Evolutionary conservation across 2,113 vertebrate genomes (phyloP).

Genomic region (Oreochromis tanganicae): DNA sequence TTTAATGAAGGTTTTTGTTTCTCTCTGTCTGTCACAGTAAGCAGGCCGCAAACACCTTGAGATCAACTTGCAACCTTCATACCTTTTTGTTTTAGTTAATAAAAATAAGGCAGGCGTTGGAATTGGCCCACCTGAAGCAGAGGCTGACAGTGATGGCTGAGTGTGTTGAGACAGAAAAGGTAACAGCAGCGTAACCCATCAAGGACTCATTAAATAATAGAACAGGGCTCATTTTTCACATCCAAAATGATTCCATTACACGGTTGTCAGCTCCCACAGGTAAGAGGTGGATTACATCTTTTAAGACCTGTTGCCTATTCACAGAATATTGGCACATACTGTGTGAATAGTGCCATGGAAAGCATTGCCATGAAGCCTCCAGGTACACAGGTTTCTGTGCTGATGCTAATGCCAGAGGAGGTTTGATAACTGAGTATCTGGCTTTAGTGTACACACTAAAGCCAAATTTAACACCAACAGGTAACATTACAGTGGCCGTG

Average conservation of each 20-base stretch:
- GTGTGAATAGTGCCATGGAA: not conserved
- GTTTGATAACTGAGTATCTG: not conserved
- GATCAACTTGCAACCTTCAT: not conserved
- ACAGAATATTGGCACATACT: not conserved
- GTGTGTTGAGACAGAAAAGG: not conserved
- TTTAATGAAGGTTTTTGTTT: slow-evolving; percentile 75
- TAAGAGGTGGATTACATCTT: not conserved
- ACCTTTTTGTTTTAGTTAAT: not conserved
- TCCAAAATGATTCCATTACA: slow-evolving; percentile 56
- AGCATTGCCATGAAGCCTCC: not conserved
- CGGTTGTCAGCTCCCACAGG: not conserved
- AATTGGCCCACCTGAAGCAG: not conserved
- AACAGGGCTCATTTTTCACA: slow-evolving; percentile 45
- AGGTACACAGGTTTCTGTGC: not conserved
- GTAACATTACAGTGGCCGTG: not conserved
- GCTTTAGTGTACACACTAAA: not conserved
- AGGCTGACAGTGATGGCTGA: not conserved
- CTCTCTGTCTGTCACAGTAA: slow-evolving; percentile 35
- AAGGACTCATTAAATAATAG: slow-evolving; percentile 32
- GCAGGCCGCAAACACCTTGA: slow-evolving; percentile 8
- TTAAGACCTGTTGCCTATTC: not conserved
- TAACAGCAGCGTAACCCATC: not conserved
- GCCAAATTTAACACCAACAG: not conserved
- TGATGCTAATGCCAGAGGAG: not conserved
- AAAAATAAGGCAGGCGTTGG: not conserved